Base-by-base conservation (phyloP, 1,140 invertebrate genomes). In the Cataglyphis hispanica region DNA sequence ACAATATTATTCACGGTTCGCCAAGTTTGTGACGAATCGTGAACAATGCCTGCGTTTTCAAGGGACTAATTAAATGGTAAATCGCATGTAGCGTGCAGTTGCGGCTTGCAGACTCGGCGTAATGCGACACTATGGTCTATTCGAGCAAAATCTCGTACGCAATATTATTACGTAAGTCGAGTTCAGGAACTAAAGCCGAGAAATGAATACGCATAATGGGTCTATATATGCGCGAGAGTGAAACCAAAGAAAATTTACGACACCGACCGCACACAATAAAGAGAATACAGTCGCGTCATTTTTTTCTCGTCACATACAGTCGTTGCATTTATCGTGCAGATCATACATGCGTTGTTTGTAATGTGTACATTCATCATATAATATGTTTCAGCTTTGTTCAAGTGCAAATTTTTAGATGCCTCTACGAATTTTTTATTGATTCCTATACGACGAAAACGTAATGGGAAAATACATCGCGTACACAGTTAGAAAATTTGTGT, bases 111-210 rank as follows among this genome's bases (percentile, higher is more conserved):
- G 25, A 69, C 19, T 50, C 22, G 61, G 56, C 34, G 53, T 34
- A 74, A 81, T 13, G 37, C 78, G 78, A 83, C 13, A 70, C 31
- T 27, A 27, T 11, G 56, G 67, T 11, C 53, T 58, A 25, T 53
- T 37, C 25, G 50, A 83, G 74, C 37, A 25, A 83, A 81, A 83
- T 61, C 67, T 46, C 25, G 19, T 27, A 83, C 37, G 56, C 37
- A 72, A 72, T 34, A 56, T 83, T 34, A 56, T 83, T 83, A 72
- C 53, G n/a, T 83, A 83, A 83, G 37, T 43, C 66, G 53, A 34
- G 56, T 83, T 83, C 78, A 46, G 37, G 25, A 81, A 81, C 19
- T 70, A n/a, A 67, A 27, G 3, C 25, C 25, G 37, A 72, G 78
- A 74, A 72, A 83, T 74, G 56, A 83, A 83, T 74, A 61, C 13